Base-by-base conservation (phyloP, 1,140 invertebrate species). In the Lordiphosa collinella region DNA sequence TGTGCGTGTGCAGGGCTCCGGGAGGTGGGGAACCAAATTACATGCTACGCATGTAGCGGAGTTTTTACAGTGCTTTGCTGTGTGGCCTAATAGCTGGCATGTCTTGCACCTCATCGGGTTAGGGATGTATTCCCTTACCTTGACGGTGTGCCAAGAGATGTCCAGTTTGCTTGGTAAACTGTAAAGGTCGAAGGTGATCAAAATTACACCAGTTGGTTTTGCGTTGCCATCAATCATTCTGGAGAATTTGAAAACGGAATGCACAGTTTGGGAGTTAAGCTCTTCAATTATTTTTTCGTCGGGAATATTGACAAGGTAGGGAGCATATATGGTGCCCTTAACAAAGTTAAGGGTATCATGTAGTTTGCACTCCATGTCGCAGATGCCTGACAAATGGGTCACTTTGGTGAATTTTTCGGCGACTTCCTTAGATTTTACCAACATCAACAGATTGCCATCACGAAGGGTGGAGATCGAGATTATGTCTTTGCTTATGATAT, bases 11-110 rank as follows among this genome's bases (percentile, higher is more conserved):
- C 52, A 54, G 29, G 43, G 18, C 18, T 46, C 25, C 2, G 43
- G 43, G 9, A 11, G 10, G 11, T 46, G 43, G 9, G 18, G 18
- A n/a, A n/a, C 10, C 6, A 46, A 16, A 25, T 46, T 46, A 10
- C 44, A 47, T 11, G 11, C 10, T 32, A 48, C 32, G 46, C 46
- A 48, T 36, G 18, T 51, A 12, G 18, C 32, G n/a, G 5, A 6
- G 11, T 51, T 59, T 10, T 59, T 25, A 38, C 47, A 44, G 10
- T 50, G 56, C 44, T 51, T 58, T 14, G 55, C 44, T 57, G 54
- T 49, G 16, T 57, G 46, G 2, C 54, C 44, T 35, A 49, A 18
- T 43, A 57, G 10, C 32, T 57, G 54, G 46, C 46, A 48, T n/a
- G 14, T 41, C 34, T 49, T 57, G 37, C 35, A 56, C 12, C 53